Conservation (phyloP, 2,113 vertebrate species). For the Chroicocephalus ridibundus region DNA sequence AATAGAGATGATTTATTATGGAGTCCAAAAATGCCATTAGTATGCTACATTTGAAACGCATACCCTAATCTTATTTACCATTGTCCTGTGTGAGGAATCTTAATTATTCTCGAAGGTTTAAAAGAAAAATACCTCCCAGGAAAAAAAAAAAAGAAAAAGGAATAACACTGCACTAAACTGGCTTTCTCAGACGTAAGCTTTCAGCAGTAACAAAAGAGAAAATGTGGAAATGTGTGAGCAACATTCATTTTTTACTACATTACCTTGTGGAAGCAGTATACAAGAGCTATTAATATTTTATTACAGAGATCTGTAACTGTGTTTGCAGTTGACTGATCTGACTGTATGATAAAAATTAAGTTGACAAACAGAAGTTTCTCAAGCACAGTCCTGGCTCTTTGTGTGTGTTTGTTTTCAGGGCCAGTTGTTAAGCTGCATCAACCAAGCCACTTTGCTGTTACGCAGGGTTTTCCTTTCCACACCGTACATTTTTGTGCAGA, state of each 20-base stretch:
- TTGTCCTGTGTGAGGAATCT: background rate
- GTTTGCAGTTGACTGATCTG: background rate
- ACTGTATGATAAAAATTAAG: background rate
- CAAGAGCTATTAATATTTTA: conserved; percentile 27
- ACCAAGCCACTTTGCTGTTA: background rate
- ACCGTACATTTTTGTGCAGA: accelerated
- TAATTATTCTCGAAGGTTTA: conserved; percentile 7
- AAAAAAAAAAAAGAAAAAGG: background rate
- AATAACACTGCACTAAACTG: background rate
- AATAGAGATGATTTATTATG: background rate
- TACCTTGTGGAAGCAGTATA: background rate
- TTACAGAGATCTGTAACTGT: background rate
- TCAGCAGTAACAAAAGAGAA: background rate
- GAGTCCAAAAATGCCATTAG: background rate
- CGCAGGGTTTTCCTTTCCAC: background rate
- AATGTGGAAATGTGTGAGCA: background rate
- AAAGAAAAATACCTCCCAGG: background rate
- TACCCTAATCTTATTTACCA: conserved; percentile 4
- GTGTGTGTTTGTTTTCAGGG: background rate
- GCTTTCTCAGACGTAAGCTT: background rate
- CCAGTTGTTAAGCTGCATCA: background rate
- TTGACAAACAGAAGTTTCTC: background rate
- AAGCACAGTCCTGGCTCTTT: background rate
- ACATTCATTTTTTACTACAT: background rate
- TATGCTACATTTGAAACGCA: background rate